These are phyloP conservation scores for Alethe castanea DNA, from an alignment of 2,113 vertebrate species.

Conservation along the genomic window DNA sequence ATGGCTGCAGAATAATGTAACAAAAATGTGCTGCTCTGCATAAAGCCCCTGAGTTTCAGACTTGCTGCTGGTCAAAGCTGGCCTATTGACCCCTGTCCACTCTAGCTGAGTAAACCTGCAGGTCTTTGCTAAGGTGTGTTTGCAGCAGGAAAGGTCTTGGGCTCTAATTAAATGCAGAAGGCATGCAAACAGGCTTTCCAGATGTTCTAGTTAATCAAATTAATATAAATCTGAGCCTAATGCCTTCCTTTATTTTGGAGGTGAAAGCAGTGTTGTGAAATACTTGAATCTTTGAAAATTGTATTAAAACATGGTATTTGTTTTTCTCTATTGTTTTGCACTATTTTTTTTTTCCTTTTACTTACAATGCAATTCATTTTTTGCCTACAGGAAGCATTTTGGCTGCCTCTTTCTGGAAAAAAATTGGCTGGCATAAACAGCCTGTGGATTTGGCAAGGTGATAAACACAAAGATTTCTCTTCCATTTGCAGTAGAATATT, in stretches of 20 bases:
- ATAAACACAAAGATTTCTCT: not conserved
- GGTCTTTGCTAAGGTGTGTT: not conserved
- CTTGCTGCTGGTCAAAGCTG: not conserved
- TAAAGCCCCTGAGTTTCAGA: not conserved
- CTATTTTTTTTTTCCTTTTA: not conserved
- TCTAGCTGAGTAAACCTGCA: not conserved
- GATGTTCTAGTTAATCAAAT: not conserved
- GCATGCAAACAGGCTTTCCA: not conserved
- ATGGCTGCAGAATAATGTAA: not conserved
- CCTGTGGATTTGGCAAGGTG: conserved; percentile 23
- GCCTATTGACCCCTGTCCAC: not conserved
- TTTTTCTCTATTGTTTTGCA: not conserved
- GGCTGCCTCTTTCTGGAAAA: not conserved
- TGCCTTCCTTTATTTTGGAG: not conserved
- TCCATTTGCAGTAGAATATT: not conserved
- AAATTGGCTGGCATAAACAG: not conserved
- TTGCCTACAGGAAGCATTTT: not conserved
- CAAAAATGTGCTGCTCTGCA: not conserved
- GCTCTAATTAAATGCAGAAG: not conserved
- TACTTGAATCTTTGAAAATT: not conserved
- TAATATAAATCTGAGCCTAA: not conserved
- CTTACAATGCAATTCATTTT: not conserved
- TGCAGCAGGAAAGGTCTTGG: not conserved
- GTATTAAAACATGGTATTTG: not conserved
- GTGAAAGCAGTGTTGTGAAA: not conserved